phyloP scores from a whole-genome alignment of 2,888 invertebrate species.

The Temnothorax ravouxi region DNA sequence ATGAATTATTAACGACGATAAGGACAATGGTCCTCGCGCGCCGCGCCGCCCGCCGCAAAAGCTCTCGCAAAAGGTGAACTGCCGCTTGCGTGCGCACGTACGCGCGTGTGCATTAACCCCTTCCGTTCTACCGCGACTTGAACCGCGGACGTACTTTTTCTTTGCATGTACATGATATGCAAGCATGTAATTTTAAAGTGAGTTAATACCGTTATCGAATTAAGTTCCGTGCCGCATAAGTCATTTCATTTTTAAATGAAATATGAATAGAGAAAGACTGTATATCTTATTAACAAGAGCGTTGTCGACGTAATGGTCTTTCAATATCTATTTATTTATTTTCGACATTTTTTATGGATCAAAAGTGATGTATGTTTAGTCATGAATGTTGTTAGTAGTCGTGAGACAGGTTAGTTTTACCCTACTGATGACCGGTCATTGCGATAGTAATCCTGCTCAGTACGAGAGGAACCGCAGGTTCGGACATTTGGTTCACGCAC shows the following conservation, averaged over 20 bases:
- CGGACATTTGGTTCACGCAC: too few relatives aligned
- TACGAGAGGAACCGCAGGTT: too few relatives aligned
- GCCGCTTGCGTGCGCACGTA: neutral
- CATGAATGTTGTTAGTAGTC: neutral
- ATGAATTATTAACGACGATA: slow-evolving; percentile 46
- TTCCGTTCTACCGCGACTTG: neutral
- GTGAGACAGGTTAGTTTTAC: too few relatives aligned
- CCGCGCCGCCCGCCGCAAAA: neutral
- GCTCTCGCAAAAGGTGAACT: slow-evolving; percentile 8
- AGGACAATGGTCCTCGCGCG: slow-evolving; percentile 27
- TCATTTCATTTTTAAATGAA: neutral
- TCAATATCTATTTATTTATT: neutral
- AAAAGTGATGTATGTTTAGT: neutral
- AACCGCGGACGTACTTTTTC: neutral
- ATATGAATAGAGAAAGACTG: neutral
- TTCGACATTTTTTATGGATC: neutral
- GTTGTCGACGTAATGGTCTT: neutral
- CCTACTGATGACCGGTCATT: too few relatives aligned
- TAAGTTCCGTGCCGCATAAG: neutral
- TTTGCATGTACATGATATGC: neutral
- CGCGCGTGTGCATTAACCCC: slow-evolving; percentile 27
- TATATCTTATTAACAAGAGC: neutral
- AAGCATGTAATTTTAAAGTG: neutral
- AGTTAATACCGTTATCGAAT: slow-evolving; percentile 13
- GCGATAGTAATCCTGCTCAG: too few relatives aligned